These are phyloP conservation scores for Henricia sp. DNA, from an alignment of 53 echinoderm and acorn worm genomes.

Conservation along the genomic window DNA sequence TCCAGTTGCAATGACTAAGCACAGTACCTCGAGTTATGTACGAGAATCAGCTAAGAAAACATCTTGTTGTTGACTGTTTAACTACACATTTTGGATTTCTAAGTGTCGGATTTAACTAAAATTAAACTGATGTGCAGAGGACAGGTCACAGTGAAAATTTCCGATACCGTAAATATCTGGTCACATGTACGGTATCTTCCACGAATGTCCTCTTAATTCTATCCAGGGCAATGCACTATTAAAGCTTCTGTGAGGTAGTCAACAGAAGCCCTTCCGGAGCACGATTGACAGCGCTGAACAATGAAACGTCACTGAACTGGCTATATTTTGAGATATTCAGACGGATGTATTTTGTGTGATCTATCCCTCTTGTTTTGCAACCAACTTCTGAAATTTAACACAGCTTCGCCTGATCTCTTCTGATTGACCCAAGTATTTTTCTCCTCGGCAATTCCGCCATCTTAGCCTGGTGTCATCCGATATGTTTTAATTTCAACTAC, in stretches of 20 bases:
- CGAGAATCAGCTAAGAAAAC: neutral
- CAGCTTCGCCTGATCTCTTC: neutral
- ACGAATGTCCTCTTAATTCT: no score
- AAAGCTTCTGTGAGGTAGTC: no score
- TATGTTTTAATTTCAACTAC: conserved; percentile 10
- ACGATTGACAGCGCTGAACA: no score
- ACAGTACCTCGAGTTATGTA: neutral
- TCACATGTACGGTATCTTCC: no score
- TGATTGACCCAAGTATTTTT: conserved; percentile 26
- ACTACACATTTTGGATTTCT: no score
- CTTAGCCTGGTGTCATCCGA: neutral
- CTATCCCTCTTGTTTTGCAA: neutral
- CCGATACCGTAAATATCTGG: no score
- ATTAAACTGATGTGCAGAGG: neutral
- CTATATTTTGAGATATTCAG: no score
- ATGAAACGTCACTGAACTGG: no score
- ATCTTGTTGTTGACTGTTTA: neutral
- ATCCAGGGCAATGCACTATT: no score
- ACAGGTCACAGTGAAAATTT: conserved; percentile 47
- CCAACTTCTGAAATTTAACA: neutral
- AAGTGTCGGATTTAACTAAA: no score
- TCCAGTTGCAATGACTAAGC: neutral
- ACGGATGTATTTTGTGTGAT: no score
- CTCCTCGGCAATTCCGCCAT: conserved; percentile 4
- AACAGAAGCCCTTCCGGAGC: no score